Base-by-base conservation (phyloP, 2,888 invertebrate species). In the Xestobium rufovillosum region DNA sequence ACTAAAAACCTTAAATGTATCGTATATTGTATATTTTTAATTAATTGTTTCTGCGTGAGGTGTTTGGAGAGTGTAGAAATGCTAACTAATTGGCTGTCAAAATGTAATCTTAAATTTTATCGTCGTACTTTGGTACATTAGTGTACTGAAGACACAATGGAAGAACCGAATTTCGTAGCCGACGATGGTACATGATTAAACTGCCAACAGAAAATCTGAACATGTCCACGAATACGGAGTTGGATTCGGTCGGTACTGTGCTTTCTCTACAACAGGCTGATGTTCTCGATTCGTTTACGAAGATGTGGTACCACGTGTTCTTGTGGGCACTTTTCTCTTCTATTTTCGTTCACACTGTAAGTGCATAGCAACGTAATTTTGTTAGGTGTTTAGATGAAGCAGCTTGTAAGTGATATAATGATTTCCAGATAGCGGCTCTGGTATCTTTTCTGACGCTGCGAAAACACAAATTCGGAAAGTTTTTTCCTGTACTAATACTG, bases 261-360 rank as follows among this genome's bases (percentile, higher is more conserved):
- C 53, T 65, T 45, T 57, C 60, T 55, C 50, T 63, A 27, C 59
- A 61, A 44, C 60, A 63, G 45, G 52, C 55, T 35, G 60, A 61
- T 48, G 56, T 75, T 38, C 69, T 82, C 49, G 76, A 78, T 61
- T 79, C 78, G 42, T 80, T 86, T 73, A 70, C 80, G 70, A 91
- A 92, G 68, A 95, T 95, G 86, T 95, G 94, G 94, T 94, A 92
- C 66, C 87, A 91, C 61, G 84, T 95, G 62, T 95, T 95, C 69
- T 72, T 95, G 56, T 95, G 94, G 92, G 89, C 90, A 41, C 71
- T 95, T 57, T 88, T 91, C 64, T 94, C 94, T 9, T 95, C 94
- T 33, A 78, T 94, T 57, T 80, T 94, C 61, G 87, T 95, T 49
- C 94, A 95, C 66, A 83, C 81, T 34, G 66, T 67, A 54, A 56